Evolutionary conservation across 2,113 vertebrate genomes (phyloP), one percentile per base, ranked within the genome.

Genomic region (Cygnus atratus): DNA sequence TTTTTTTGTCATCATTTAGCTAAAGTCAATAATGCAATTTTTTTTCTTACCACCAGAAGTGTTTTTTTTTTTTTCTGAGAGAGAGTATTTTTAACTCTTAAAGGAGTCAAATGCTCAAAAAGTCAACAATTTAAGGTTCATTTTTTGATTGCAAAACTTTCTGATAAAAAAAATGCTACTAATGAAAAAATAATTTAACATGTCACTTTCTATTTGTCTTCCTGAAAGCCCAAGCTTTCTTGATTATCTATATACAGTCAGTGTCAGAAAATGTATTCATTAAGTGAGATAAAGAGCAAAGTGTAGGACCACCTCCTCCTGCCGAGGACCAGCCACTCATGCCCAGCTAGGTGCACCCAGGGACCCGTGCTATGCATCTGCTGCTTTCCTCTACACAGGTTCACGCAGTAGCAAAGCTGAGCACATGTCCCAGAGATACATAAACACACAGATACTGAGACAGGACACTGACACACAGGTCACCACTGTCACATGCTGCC

Each of bases 51-150:
- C 17, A 70, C 2, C 39, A 39, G 54, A 79, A 46, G 2, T 43
- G 37, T 74, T 16, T 35, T 35, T 41, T 39, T 41, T 48, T 72
- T 22, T 29, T 39, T 44, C 44, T 18, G 44, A 46, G 18, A 46
- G 10, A 0, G 0, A 0, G 0, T 2, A 13, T 59, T 63, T 68
- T 54, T 13, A 46, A 11, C 24, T n/a, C 7, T 59, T 66, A 62
- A 67, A 4, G 22, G 7, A 55, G 8, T 48, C 7, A 77, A 71
- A 43, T 57, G 4, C 3, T 16, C 0, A 9, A 63, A 63, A 26
- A 39, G 61, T 39, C 35, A 39, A 63, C 39, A 61, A 61, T 28
- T 28, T 54, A 24, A 50, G 48, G 16, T 39, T 39, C 11, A 35
- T 39, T 62, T 58, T 20, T 25, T 54, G 28, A 50, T 55, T 41